Evolutionary conservation across 2,888 invertebrate genomes (phyloP), one percentile per base, ranked within the genome.

Genomic region (Boloria selene): DNA sequence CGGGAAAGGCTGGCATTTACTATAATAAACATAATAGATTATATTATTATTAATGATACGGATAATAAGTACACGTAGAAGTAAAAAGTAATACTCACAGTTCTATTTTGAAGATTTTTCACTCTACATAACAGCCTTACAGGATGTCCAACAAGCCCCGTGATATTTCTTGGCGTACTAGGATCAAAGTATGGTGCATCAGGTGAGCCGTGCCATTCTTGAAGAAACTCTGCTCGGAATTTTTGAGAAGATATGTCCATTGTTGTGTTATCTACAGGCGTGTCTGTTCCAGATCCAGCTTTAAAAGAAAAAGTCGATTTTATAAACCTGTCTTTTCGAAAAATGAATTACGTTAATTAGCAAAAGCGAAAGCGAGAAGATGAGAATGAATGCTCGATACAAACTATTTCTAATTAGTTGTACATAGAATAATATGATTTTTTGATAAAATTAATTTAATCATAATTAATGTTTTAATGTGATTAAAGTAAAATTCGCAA

Each of bases 61-160:
- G 6, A 53, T 7, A 13, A 53, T 49, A 16, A 10, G 16, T 38
- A 54, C 13, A n/a, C 31, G 7, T 16, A 13, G 6, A 44, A 0
- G 31, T n/a, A 7, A 14, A 47, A 60, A 63, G n/a, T 49, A 50
- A 18, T 54, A 91, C 96, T 95, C 82, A 97, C 97, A 86, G 97
- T 97, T 87, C 97, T 93, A 87, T 97, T 97, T 77, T 97, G 96
- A 70, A 97, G 90, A 87, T 97, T 97, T 86, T 97, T 97, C 71
- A 97, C 97, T 75, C 96, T 93, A 83, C 97, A 97, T 76, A 96
- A 94, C 72, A 97, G 90, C 76, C 95, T 93, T 22, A 97, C 97
- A 22, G 96, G 96, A 79, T 96, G 96, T 14, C 97, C 97, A 13
- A 97, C 97, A 44, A 97, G 92, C 4, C 97, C 97, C 13, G 97